Base-by-base conservation (phyloP, 2,888 invertebrate species). In the Athalia rosae region DNA sequence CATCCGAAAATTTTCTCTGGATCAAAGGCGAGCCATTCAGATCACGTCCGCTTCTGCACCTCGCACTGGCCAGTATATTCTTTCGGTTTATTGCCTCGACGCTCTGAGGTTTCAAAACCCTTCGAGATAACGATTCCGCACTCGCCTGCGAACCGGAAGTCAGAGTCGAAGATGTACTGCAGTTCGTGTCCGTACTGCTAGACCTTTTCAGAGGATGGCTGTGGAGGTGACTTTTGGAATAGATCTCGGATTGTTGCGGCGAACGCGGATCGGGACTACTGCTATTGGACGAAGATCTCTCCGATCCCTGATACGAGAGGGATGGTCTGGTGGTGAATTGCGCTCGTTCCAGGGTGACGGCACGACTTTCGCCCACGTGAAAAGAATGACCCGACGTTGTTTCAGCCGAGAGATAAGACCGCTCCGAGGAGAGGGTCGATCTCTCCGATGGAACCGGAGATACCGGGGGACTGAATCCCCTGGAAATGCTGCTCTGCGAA, bases 61-160 rank as follows among this genome's bases (percentile, higher is more conserved):
- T 95, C 0, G 97, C 96, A 67, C 96, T 96, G 41, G 96, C 95
- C 74, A 97, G 91, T 82, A 97, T 96, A 88, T 96, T 97, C 89
- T 96, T 95, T 76, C 97, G 92, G 88, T 96, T 97, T 80, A 96
- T 94, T 1, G 95, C 95, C 89, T 96, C 96, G 61, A 95, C 94
- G 85, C 95, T 96, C 83, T 94, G 94, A 0, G 94, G 92, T 90
- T 96, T 97, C 74, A 96, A 91, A 82, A 96, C 93, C 82, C 95
- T 92, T 74, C 88, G 83, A 91, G 93, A 90, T 92, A 89, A 77
- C 0, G 87, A 88, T 77, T 87, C 90, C 3, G 84, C 94, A 87
- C 94, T 94, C 69, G 94, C 94, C 89, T 94, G 94, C 4, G 94
- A 95, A 63, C 94, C 94, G 77, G 95, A 94, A 13, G 95, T 95